A percentile compares a stretch with the other conserved stretches of the same genome.
phyloP scores from a whole-genome alignment of 2,888 invertebrate genomes.

The Orgyia antiqua region DNA sequence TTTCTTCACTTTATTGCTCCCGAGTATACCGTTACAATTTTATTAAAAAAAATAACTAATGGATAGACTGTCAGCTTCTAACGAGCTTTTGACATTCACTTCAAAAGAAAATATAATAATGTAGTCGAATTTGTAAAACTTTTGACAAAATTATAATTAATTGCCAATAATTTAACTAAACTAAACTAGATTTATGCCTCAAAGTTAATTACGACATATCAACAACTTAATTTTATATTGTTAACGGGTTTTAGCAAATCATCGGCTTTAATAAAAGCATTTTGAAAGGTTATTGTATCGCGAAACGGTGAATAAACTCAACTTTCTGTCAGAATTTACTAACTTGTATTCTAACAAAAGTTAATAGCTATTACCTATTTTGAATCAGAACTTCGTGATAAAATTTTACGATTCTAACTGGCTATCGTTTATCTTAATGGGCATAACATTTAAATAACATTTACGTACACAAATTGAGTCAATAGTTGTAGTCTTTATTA shows the following conservation, averaged over 20 bases:
- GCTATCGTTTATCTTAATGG: constrained; percentile 42
- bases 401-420: constrained; percentile 39
- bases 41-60: too few species aligned
- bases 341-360: constrained; percentile 28
- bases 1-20: too few species aligned
- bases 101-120: too few species aligned
- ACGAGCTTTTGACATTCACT: too few species aligned
- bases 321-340: constrained; percentile 25
- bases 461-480: constrained; percentile 17
- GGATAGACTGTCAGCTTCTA: too few species aligned
- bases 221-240: not conserved
- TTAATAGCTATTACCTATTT: constrained; percentile 29
- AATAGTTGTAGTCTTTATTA: constrained; percentile 23
- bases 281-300: constrained; percentile 19
- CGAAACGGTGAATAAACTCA: constrained; percentile 26
- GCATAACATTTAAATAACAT: constrained; percentile 24
- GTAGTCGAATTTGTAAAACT: too few species aligned
- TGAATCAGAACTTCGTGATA: constrained; percentile 34
- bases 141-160: too few species aligned
- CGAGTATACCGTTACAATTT: too few species aligned
- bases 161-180: too few species aligned
- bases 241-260: not conserved
- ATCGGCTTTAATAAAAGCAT: not conserved
- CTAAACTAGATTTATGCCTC: too few species aligned
- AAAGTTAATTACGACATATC: too few species aligned